Evolutionary conservation across 1,140 invertebrate species (phyloP), one percentile per base, ranked within the genome.

Genomic region (Ceratitis capitata): DNA sequence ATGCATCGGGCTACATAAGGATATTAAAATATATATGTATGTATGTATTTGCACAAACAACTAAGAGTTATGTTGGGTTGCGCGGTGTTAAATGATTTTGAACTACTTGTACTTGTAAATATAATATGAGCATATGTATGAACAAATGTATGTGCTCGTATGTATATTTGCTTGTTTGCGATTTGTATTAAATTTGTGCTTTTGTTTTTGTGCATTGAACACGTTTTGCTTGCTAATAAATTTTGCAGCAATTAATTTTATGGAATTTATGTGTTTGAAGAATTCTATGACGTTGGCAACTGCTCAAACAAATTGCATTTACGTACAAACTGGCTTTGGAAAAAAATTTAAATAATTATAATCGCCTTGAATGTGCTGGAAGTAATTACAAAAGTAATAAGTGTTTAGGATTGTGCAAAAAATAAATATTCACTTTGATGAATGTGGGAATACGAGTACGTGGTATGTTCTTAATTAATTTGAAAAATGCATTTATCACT

Each of bases 181-280:
- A 19, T 53, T 53, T 83, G 82, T 83, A 45, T 83, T 39, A 16
- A 58, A 35, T 53, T n/a, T 53, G 47, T 39, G 49, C n/a, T 42
- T 58, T 84, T 84, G 83, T 84, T 84, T 53, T 84, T 84, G 83
- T 47, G 69, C 69, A 35, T 35, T 78, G 69, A 78, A 78, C 69
- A 78, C 69, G 69, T 78, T 78, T 78, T 78, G 69, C 69, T 78
- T 78, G 69, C 45, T 58, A 84, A 84, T 84, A 84, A 53, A 84
- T 84, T 85, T 61, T 32, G 58, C n/a, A 85, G 51, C 84, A 85
- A 85, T 85, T 85, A 85, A 85, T 85, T 85, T 85, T 82, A 58
- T 82, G 84, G 84, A 85, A 85, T 85, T 85, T 56, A 85, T 85
- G 82, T 58, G 84, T 82, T 82, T 85, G 82, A 82, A 51, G 84